Conservation (phyloP, 2,797 vertebrate genomes). For the Passerculus sandwichensis region DNA sequence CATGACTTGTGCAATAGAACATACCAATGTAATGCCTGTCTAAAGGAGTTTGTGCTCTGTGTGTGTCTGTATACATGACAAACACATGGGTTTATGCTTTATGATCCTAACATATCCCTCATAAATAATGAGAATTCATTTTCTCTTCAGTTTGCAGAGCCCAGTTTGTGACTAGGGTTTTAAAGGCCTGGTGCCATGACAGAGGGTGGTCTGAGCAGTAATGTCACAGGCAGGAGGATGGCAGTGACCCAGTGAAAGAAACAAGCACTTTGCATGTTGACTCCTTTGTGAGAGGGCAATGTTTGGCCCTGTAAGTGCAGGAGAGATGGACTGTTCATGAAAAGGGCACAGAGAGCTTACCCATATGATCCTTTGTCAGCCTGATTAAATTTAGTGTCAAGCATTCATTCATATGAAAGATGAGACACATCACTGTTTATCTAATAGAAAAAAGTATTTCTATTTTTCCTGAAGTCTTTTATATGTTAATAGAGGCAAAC, state of each 20-base stretch:
- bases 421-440: conserved; percentile 48
- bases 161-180: not conserved
- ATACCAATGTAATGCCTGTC: not conserved
- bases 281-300: not conserved
- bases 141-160: not conserved
- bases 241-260: conserved; percentile 33
- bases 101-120: not conserved
- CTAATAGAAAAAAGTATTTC: conserved; percentile 62
- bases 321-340: conserved; percentile 8
- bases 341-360: conserved; percentile 15
- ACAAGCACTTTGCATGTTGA: not conserved
- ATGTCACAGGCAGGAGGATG: not conserved
- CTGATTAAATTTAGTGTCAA: conserved; percentile 41
- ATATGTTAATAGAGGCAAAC: conserved; percentile 69
- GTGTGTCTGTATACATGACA: not conserved
- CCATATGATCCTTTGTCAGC: conserved; percentile 37
- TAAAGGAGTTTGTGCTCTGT: not conserved
- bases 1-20: not conserved
- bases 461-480: conserved; percentile 67
- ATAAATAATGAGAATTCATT: not conserved
- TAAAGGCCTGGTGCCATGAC: not conserved
- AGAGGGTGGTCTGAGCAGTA: not conserved
- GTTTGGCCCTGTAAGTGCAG: conserved; percentile 25
- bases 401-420: conserved; percentile 21
- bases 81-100: not conserved